Evolutionary conservation across 2,113 vertebrate genomes (phyloP), one percentile per base, ranked within the genome.

Genomic region (Numida meleagris): DNA sequence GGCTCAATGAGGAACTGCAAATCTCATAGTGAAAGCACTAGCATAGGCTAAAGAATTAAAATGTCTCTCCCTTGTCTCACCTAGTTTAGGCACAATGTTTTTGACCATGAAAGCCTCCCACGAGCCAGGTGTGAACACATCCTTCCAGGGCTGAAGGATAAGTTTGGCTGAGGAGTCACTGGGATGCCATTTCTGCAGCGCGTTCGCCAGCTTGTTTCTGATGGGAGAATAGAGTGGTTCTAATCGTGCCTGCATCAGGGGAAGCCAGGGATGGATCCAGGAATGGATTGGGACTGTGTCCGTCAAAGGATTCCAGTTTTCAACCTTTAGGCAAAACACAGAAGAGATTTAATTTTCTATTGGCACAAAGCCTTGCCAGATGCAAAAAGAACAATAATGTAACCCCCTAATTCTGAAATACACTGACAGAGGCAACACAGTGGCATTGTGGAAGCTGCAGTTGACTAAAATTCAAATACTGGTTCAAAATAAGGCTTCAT

Each of bases 31-130:
- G 61, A 87, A 80, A 48, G 29, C 10, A 9, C 10, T 7, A 58
- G 18, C 53, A 10, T 1, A 42, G 31, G 24, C 6, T 17, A 74
- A 74, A n/a, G 14, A 71, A 59, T 3, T 12, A 8, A 29, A 29
- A 19, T 12, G 16, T 8, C 16, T 12, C 61, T 40, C 61, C 25
- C 4, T 9, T 1, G 2, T 13, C 98, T 95, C 93, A 99, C 99
- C 99, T 50, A 99, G 97, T 71, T 99, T 99, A 42, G 99, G 99
- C 86, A 99, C 99, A 0, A 99, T 99, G 96, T 99, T 99, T 97
- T 99, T 99, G 95, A 99, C 98, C 99, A 99, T 99, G 97, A 99
- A 99, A 11, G 99, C 99, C 90, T 99, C 99, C 99, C 99, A 99
- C 0, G 99, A 99, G 12, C 99, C 99, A 0, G 98, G 98, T 1